These are phyloP conservation scores for Mythimna pallens DNA, from an alignment of 2,888 invertebrate species.

Conservation along the genomic window DNA sequence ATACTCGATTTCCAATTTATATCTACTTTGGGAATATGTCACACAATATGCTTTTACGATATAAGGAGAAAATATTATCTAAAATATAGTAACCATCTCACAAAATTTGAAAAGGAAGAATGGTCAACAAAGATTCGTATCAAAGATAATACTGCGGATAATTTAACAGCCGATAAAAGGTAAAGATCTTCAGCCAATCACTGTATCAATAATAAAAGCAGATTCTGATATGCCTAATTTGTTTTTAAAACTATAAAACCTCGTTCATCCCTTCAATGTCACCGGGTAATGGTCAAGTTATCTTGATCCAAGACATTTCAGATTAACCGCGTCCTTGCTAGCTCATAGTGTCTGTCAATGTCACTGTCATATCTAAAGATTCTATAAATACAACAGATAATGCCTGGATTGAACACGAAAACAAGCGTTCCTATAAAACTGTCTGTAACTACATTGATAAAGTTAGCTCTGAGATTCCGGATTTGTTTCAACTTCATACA, in stretches of 20 bases:
- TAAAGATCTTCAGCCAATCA: neutral
- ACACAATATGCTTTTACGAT: too few relatives aligned
- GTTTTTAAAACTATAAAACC: neutral
- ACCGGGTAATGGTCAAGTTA: slow-evolving; percentile 20
- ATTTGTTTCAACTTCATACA: neutral
- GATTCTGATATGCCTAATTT: slow-evolving; percentile 2
- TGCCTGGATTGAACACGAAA: neutral
- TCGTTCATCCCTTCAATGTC: slow-evolving; percentile 14
- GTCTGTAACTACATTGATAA: slow-evolving; percentile 1
- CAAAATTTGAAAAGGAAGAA: neutral
- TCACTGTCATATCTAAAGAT: slow-evolving; percentile 35
- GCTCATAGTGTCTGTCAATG: slow-evolving; percentile 24
- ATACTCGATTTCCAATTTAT: neutral
- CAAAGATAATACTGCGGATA: neutral
- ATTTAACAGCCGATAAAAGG: neutral
- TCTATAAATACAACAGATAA: slow-evolving; percentile 27
- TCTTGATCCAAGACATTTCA: slow-evolving; percentile 12
- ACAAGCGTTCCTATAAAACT: slow-evolving; percentile 9
- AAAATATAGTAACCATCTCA: neutral
- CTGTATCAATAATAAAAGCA: neutral
- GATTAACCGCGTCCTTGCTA: slow-evolving; percentile 35
- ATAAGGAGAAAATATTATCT: neutral
- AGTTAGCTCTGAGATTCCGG: neutral
- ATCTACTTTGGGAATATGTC: neutral
- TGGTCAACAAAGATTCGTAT: neutral